phyloP scores from a whole-genome alignment of 2,888 invertebrate species.

The Terebella lapidaria region DNA sequence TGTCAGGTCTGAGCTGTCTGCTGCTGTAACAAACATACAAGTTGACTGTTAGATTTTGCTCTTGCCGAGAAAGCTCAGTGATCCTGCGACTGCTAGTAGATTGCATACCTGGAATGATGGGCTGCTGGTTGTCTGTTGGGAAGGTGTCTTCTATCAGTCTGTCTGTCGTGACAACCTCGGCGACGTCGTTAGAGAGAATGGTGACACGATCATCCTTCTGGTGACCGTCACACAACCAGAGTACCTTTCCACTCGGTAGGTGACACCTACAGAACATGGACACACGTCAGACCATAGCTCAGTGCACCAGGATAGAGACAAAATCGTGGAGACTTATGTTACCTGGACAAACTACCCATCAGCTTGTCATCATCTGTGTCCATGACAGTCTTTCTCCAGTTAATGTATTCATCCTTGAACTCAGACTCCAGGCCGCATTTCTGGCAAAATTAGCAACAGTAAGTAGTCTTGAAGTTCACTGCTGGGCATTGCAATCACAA shows the following conservation, averaged over 20 bases:
- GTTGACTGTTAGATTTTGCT: too few relatives aligned
- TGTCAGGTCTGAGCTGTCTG: too few relatives aligned
- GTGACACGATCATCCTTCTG: slow-evolving; percentile 36
- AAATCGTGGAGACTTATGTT: background rate
- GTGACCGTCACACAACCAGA: slow-evolving; percentile 41
- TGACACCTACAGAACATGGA: slow-evolving; percentile 34
- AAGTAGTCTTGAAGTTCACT: too few relatives aligned
- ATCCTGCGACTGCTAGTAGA: too few relatives aligned
- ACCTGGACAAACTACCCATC: background rate
- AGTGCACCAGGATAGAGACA: background rate
- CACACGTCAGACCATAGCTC: background rate
- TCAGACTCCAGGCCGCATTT: background rate
- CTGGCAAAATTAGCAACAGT: background rate
- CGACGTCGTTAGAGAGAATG: slow-evolving; percentile 21
- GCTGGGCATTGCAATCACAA: too few relatives aligned
- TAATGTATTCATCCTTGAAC: background rate
- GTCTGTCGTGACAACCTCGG: too few relatives aligned
- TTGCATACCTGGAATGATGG: too few relatives aligned
- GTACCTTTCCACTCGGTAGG: slow-evolving; percentile 41
- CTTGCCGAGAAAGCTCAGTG: too few relatives aligned
- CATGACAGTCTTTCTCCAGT: background rate
- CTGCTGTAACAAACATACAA: too few relatives aligned
- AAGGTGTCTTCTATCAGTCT: too few relatives aligned
- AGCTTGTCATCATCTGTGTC: background rate
- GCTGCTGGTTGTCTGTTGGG: too few relatives aligned